Evolutionary conservation across 2,797 vertebrate species (phyloP).

Genomic region (Erpetoichthys calabaricus): DNA sequence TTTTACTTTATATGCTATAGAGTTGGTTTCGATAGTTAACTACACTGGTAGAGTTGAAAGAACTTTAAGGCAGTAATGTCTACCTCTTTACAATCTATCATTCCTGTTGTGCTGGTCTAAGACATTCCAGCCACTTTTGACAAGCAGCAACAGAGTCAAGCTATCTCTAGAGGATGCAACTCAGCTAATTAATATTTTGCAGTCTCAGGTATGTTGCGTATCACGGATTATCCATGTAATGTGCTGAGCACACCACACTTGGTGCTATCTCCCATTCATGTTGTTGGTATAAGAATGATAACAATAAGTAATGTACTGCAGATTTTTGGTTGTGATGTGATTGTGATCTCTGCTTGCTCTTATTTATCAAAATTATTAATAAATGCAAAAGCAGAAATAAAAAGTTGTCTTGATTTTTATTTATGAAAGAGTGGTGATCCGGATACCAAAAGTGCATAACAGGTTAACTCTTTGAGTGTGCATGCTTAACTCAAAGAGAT

Average conservation of each 20-base stretch:
- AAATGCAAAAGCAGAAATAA: slow-evolving; percentile 72
- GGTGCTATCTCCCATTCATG: slow-evolving; percentile 62
- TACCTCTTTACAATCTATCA: background rate
- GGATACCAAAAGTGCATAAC: slow-evolving; percentile 24
- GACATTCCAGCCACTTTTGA: slow-evolving; percentile 14
- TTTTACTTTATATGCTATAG: too few relatives aligned
- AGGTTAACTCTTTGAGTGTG: slow-evolving; percentile 20
- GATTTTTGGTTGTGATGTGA: slow-evolving; percentile 76
- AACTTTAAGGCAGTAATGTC: background rate
- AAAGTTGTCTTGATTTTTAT: slow-evolving; percentile 47
- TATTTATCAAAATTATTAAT: slow-evolving; percentile 79
- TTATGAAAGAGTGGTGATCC: slow-evolving; percentile 24
- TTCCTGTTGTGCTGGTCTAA: slow-evolving; percentile 16
- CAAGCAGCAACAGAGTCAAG: slow-evolving; percentile 14
- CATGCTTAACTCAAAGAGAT: slow-evolving; percentile 23
- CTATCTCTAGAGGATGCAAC: slow-evolving; percentile 35
- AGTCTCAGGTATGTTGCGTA: slow-evolving; percentile 63
- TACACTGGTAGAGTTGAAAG: too few relatives aligned
- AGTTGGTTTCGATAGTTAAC: too few relatives aligned
- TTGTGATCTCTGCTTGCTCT: slow-evolving; percentile 89
- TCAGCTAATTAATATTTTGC: slow-evolving; percentile 66
- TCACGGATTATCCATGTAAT: slow-evolving; percentile 49
- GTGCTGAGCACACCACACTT: slow-evolving; percentile 42
- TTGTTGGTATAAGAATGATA: slow-evolving; percentile 46
- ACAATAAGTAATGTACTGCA: slow-evolving; percentile 60